Conservation (phyloP, 1,140 invertebrate genomes). For the Reticulitermes speratus region DNA sequence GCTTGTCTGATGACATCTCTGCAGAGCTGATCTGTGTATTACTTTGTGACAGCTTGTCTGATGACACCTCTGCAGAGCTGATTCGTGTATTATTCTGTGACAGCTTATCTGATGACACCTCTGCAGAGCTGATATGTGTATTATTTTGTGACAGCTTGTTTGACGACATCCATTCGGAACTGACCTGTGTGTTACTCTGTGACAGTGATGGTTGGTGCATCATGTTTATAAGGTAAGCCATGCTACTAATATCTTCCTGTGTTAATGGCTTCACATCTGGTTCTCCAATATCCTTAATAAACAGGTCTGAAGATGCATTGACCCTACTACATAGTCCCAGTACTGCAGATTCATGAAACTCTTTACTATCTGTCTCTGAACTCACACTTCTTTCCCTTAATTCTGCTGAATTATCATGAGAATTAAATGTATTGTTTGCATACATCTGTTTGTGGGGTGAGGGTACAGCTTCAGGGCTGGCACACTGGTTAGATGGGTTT, state of each 20-base stretch:
- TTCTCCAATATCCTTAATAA: not conserved
- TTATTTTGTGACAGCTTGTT: no score
- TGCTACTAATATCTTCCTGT: not conserved
- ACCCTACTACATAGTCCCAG: not conserved
- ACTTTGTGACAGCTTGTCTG: no score
- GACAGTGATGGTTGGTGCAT: not conserved
- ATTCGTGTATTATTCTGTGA: no score
- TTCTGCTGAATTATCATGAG: not conserved
- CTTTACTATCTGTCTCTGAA: not conserved
- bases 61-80: no score
- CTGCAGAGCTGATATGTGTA: no score
- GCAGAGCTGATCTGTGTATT: no score
- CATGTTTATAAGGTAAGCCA: not conserved
- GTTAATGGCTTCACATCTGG: not conserved
- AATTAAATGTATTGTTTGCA: not conserved
- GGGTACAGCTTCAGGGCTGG: not conserved
- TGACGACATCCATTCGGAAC: no score
- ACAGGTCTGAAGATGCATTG: not conserved
- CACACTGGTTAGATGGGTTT: not conserved
- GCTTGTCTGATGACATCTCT: no score
- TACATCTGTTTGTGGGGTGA: not conserved
- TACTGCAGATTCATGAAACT: not conserved
- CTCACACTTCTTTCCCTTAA: not conserved
- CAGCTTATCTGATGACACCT: no score
- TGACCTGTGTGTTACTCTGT: not conserved